These are phyloP conservation scores for Nanorana parkeri DNA, from an alignment of 2,113 vertebrate genomes.

Conservation along the genomic window DNA sequence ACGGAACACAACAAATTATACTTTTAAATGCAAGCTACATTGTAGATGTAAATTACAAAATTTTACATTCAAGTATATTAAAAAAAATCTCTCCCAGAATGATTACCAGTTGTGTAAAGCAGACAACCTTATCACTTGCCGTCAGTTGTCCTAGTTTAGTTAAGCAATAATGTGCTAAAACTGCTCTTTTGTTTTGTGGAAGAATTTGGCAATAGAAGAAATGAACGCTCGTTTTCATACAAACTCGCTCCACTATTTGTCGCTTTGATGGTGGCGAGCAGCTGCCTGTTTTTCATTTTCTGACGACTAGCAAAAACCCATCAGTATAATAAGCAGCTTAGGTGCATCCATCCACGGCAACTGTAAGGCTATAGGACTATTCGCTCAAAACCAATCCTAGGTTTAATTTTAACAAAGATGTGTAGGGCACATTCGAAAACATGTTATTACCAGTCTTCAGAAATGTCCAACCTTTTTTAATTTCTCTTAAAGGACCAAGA, in stretches of 20 bases:
- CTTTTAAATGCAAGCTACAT: slow-evolving; percentile 84
- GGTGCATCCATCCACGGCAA: slow-evolving; percentile 93
- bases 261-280: slow-evolving; percentile 89
- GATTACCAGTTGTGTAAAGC: slow-evolving; percentile 90
- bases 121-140: slow-evolving; percentile 98
- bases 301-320: slow-evolving; percentile 86
- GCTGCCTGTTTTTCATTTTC: slow-evolving; percentile 86
- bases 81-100: slow-evolving; percentile 88
- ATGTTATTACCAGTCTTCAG: slow-evolving; percentile 72
- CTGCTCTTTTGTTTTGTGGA: slow-evolving; percentile 88
- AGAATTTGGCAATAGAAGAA: slow-evolving; percentile 97
- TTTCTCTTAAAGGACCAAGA: slow-evolving; percentile 15
- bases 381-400: slow-evolving; percentile 87
- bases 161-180: slow-evolving; percentile 89
- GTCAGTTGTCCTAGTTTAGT: slow-evolving; percentile 98
- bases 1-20: slow-evolving; percentile 75
- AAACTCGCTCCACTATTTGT: slow-evolving; percentile 91
- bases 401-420: slow-evolving; percentile 89
- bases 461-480: slow-evolving; percentile 73
- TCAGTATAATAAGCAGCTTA: slow-evolving; percentile 99
- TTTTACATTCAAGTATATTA: slow-evolving; percentile 86
- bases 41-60: slow-evolving; percentile 87
- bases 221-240: slow-evolving; percentile 97
- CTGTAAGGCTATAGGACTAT: slow-evolving; percentile 86
- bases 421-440: slow-evolving; percentile 84